Evolutionary conservation across 1,140 invertebrate species (phyloP).

Genomic region (Wasmannia auropunctata): DNA sequence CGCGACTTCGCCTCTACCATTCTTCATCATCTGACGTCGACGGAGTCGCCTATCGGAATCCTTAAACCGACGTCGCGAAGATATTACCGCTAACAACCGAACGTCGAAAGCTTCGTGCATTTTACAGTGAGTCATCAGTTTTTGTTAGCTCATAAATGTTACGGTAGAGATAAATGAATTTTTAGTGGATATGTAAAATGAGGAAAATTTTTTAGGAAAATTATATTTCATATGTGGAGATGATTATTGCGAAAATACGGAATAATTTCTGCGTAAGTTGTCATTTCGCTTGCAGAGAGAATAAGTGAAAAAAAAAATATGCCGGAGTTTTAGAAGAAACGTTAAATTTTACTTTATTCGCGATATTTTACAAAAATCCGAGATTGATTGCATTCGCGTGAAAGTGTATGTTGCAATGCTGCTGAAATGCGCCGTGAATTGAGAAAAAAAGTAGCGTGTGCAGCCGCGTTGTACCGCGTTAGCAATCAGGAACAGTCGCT

Average conservation of each 20-base stretch:
- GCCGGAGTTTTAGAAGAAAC: background rate
- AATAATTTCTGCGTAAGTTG: background rate
- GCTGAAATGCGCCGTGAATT: conserved; percentile 8
- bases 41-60: conserved; percentile 39
- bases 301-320: background rate
- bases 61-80: conserved; percentile 25
- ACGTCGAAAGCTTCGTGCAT: background rate
- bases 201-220: background rate
- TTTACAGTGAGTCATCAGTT: background rate
- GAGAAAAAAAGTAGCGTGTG: conserved; percentile 18
- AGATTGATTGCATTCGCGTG: background rate
- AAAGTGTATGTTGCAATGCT: background rate
- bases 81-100: conserved; percentile 50
- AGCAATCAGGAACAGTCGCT: conserved; percentile 41
- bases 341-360: background rate
- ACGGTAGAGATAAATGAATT: background rate
- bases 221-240: background rate
- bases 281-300: background rate
- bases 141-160: background rate
- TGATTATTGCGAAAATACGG: background rate
- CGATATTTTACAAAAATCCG: conserved; percentile 36
- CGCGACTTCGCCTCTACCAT: conserved; percentile 40
- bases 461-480: conserved; percentile 32
- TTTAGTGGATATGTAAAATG: background rate
- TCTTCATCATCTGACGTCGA: conserved; percentile 19